phyloP scores from a whole-genome alignment of 2,888 invertebrate genomes.

The Odontocerum albicorne region DNA sequence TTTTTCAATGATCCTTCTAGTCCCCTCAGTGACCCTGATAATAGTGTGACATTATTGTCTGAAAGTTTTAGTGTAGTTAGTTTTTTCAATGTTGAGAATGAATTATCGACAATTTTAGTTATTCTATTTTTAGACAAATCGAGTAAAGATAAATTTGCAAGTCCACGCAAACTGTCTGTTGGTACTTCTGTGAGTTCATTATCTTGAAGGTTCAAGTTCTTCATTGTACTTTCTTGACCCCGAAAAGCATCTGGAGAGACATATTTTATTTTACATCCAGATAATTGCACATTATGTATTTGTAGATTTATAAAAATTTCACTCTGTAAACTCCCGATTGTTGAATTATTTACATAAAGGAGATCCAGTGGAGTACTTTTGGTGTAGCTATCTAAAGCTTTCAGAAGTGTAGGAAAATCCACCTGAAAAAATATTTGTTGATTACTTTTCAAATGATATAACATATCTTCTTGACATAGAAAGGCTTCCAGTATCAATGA shows the following conservation, averaged over 20 bases:
- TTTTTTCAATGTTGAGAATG: constrained; percentile 72
- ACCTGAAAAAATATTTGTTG: constrained; percentile 60
- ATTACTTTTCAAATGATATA: too few relatives aligned
- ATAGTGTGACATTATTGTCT: constrained; percentile 82
- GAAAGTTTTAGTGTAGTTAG: constrained; percentile 82
- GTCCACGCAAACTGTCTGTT: constrained; percentile 65
- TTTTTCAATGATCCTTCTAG: constrained; percentile 83
- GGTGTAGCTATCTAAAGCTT: constrained; percentile 71
- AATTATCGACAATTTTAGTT: constrained; percentile 68
- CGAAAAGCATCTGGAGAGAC: constrained; percentile 76
- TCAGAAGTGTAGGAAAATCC: constrained; percentile 73
- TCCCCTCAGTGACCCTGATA: constrained; percentile 71
- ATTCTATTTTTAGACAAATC: constrained; percentile 86
- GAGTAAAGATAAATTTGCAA: constrained; percentile 73
- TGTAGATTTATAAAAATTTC: constrained; percentile 69
- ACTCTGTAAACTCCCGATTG: constrained; percentile 67
- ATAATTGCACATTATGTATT: constrained; percentile 82
- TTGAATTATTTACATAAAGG: constrained; percentile 87
- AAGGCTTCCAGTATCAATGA: too few relatives aligned
- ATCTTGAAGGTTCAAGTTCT: constrained; percentile 83
- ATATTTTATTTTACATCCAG: constrained; percentile 74
- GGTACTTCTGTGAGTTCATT: constrained; percentile 81
- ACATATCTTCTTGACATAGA: too few relatives aligned
- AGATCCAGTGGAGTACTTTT: constrained; percentile 73
- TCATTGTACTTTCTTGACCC: constrained; percentile 79